phyloP scores from a whole-genome alignment of 1,140 invertebrate species.

The Meloidogyne chitwoodi region DNA sequence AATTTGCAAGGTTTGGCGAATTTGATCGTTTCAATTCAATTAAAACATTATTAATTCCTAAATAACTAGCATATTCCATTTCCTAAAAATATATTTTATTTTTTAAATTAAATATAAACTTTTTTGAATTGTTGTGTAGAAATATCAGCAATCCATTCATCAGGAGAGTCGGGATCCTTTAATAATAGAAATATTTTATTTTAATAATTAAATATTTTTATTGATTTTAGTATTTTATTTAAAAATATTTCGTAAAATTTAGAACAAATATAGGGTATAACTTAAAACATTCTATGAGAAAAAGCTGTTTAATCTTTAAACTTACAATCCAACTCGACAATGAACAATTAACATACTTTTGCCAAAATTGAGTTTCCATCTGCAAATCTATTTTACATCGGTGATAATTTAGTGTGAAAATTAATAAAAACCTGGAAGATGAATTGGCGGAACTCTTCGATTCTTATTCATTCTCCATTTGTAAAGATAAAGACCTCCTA shows the following conservation, averaged over 20 bases:
- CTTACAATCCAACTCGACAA: constrained; percentile 46
- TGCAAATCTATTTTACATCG: constrained; percentile 15
- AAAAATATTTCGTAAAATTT: no score
- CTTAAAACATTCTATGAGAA: no score
- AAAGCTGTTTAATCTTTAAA: not conserved
- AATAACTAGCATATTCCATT: constrained; percentile 40
- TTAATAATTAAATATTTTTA: no score
- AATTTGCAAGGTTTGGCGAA: constrained; percentile 38
- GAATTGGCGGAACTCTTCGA: constrained; percentile 14
- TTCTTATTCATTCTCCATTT: constrained; percentile 17
- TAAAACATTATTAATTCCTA: constrained; percentile 39
- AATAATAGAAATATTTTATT: not conserved
- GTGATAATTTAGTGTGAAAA: not conserved
- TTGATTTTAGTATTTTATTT: no score
- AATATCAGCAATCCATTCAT: constrained; percentile 33
- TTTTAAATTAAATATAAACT: constrained; percentile 5
- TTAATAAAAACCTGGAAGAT: constrained; percentile 39
- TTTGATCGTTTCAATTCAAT: constrained; percentile 33
- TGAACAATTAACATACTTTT: constrained; percentile 41
- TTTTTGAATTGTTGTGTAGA: constrained; percentile 35
- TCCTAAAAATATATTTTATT: constrained; percentile 30
- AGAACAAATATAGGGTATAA: no score
- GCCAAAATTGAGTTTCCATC: constrained; percentile 39
- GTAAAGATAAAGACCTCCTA: not conserved
- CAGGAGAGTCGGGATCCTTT: constrained; percentile 42